Conservation (phyloP, 2,888 invertebrate genomes). For the Tetranychus truncatus region DNA sequence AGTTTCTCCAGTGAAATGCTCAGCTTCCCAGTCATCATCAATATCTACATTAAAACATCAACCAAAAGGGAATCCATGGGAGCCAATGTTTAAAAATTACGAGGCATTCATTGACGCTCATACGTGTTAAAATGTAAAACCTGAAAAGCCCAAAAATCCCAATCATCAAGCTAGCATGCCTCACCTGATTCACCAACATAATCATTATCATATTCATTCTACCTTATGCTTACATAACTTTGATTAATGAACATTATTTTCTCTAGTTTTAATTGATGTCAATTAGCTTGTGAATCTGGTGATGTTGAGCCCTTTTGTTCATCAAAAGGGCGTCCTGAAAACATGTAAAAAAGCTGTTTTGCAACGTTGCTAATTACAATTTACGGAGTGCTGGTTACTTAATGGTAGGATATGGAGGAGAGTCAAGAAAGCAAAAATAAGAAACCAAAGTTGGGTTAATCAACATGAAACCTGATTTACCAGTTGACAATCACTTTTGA, state of each 20-base stretch:
- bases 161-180: background rate
- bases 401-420: background rate
- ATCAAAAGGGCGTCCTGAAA: background rate
- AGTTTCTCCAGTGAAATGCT: no score
- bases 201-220: constrained; percentile 5
- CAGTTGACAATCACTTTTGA: background rate
- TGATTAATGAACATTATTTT: background rate
- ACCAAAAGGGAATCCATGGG: background rate
- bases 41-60: background rate
- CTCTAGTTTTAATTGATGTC: background rate
- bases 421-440: background rate
- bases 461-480: background rate
- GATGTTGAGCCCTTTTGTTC: background rate
- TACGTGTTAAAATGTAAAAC: background rate
- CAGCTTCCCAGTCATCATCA: background rate
- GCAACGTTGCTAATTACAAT: background rate
- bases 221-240: background rate
- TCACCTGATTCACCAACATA: background rate
- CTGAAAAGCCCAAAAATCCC: background rate
- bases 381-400: background rate
- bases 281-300: background rate
- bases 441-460: background rate
- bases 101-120: background rate
- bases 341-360: background rate
- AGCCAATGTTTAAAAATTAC: background rate